Conservation (phyloP, 2,113 vertebrate species). For the Boulengeromyrus knoepffleri region DNA sequence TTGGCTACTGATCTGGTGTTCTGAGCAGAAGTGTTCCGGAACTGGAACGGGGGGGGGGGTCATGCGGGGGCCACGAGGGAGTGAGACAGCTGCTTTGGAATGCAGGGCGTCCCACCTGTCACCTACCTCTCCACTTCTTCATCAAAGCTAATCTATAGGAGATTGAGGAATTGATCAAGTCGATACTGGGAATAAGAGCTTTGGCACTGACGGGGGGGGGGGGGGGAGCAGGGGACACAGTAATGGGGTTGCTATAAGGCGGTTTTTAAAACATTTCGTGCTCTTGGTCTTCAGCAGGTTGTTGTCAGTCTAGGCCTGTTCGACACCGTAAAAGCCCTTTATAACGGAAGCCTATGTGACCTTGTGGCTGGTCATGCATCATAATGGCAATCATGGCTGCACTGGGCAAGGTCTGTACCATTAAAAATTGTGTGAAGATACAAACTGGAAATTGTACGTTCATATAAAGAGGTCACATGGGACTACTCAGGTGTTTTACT, state of each 20-base stretch:
- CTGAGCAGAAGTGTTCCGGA: not conserved
- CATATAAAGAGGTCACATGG: not conserved
- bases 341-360: not conserved
- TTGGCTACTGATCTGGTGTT: not conserved
- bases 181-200: not conserved
- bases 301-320: not conserved
- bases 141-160: constrained; percentile 12
- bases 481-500: not conserved
- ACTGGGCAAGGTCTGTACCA: not conserved
- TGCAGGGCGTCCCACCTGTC: not conserved
- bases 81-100: not conserved
- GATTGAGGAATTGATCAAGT: constrained; percentile 13
- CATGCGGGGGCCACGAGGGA: not conserved
- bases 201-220: not conserved
- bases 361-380: not conserved
- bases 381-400: not conserved
- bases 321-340: not conserved
- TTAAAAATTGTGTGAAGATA: not conserved
- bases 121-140: not conserved
- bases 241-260: not conserved
- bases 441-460: not conserved
- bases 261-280: not conserved
- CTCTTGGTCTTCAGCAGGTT: not conserved
- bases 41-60: not conserved
- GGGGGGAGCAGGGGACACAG: not conserved